These are phyloP conservation scores for Petroica traversi DNA, from an alignment of 2,113 vertebrate species.

Conservation along the genomic window DNA sequence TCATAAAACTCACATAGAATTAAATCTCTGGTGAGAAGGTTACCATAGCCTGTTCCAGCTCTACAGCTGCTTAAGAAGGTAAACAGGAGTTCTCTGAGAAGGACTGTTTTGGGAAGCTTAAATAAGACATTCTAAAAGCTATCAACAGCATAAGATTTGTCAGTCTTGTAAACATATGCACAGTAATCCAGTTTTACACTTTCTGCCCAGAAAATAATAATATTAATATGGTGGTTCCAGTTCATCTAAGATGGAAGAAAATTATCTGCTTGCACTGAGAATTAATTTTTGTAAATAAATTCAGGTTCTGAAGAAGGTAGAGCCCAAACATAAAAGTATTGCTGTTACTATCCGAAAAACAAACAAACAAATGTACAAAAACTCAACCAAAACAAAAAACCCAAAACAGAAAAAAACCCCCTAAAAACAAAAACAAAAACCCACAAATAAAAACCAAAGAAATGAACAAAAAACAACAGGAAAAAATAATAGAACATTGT, in stretches of 20 bases:
- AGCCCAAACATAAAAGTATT: not conserved
- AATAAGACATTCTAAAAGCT: not conserved
- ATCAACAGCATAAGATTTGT: not conserved
- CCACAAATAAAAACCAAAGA: not conserved
- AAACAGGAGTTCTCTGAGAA: not conserved
- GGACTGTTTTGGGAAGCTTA: not conserved
- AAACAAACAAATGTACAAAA: not conserved
- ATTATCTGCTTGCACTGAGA: not conserved
- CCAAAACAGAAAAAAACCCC: not conserved
- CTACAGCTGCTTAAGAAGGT: not conserved
- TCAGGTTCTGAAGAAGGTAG: not conserved
- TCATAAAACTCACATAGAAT: slow-evolving; percentile 47
- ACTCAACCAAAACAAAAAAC: not conserved
- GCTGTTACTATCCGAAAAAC: not conserved
- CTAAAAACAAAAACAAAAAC: not conserved
- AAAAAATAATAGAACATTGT: not conserved
- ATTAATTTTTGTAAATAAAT: not conserved
- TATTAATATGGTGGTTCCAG: not conserved
- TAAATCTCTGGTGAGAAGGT: slow-evolving; percentile 52
- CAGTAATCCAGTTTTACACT: not conserved
- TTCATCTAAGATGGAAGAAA: not conserved
- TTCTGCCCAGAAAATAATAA: not conserved
- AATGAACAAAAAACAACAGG: not conserved
- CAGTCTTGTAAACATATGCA: not conserved
- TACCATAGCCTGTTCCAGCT: slow-evolving; percentile 9